A percentile compares a stretch with the other conserved stretches of the same genome.
Evolutionary conservation across 2,888 invertebrate genomes (phyloP).

Genomic region (Ceratothoa steindachneri): DNA sequence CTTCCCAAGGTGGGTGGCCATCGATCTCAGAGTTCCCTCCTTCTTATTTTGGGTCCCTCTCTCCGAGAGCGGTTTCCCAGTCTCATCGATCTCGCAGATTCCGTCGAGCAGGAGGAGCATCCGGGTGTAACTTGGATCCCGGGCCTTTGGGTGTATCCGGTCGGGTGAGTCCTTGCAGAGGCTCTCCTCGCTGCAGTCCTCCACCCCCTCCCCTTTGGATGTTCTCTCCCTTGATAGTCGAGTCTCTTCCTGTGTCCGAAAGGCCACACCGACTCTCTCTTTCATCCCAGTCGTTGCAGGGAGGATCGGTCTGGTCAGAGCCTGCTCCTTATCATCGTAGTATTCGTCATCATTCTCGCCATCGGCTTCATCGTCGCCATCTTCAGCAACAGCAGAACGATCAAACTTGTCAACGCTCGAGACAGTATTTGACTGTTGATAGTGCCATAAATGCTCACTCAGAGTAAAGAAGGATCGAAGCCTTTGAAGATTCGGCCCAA

Average conservation of each 20-base stretch:
- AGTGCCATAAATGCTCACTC: background rate
- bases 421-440: background rate
- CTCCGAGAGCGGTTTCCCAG: background rate
- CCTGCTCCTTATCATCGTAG: background rate
- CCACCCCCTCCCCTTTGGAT: background rate
- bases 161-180: background rate
- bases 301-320: background rate
- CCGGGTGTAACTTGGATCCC: background rate
- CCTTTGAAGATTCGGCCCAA: too few species aligned
- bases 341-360: background rate
- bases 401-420: background rate
- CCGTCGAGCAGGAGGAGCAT: background rate
- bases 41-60: background rate
- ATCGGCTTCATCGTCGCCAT: background rate
- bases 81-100: background rate
- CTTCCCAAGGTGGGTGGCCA: constrained; percentile 33
- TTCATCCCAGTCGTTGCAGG: constrained; percentile 1
- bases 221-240: background rate
- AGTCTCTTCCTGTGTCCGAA: background rate
- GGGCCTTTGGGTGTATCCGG: background rate
- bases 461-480: too few species aligned
- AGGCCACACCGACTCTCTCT: background rate
- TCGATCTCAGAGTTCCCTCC: background rate
- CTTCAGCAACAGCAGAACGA: background rate
- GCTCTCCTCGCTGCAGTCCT: background rate